A percentile compares a stretch with the other conserved stretches of the same genome.
Evolutionary conservation across 53 echinoderm and acorn worm species (phyloP).

Genomic region (Luidia sarsii): DNA sequence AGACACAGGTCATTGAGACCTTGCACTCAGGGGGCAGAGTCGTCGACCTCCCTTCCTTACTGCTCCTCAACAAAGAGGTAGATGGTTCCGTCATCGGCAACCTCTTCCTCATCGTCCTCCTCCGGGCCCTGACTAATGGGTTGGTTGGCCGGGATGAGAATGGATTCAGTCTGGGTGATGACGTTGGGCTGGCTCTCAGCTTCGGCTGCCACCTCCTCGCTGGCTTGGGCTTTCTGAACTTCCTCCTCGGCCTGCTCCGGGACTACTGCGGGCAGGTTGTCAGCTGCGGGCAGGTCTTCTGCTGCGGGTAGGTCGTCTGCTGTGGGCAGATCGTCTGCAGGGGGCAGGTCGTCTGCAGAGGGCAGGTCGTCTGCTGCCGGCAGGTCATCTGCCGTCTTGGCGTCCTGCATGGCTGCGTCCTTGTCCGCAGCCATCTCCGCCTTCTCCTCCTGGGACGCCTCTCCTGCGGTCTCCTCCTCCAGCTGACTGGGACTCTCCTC

Average conservation of each 20-base stretch:
- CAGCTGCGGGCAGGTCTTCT: slow-evolving; percentile 32
- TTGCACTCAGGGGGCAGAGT: too few species aligned
- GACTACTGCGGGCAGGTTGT: slow-evolving; percentile 40
- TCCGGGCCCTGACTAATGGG: slow-evolving; percentile 39
- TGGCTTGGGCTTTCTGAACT: slow-evolving; percentile 1
- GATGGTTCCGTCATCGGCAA: slow-evolving; percentile 90
- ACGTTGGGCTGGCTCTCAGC: slow-evolving; percentile 39
- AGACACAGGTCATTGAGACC: too few species aligned
- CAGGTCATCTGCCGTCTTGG: slow-evolving; percentile 2
- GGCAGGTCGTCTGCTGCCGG: slow-evolving; percentile 49
- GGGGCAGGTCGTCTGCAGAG: too few species aligned
- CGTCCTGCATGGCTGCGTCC: background rate
- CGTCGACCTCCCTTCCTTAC: slow-evolving; percentile 5
- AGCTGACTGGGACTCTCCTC: slow-evolving; percentile 1
- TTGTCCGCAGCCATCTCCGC: slow-evolving; percentile 47
- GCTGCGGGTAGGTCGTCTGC: too few species aligned
- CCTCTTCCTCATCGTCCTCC: slow-evolving; percentile 69
- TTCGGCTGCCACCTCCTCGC: background rate
- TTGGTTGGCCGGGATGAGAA: slow-evolving; percentile 47
- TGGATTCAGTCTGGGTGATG: slow-evolving; percentile 44
- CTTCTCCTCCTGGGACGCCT: slow-evolving; percentile 22
- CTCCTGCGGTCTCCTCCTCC: slow-evolving; percentile 7
- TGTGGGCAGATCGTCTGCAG: too few species aligned
- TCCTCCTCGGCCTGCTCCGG: slow-evolving; percentile 22
- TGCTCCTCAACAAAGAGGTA: slow-evolving; percentile 99